A percentile compares a stretch with the other conserved stretches of the same genome.
phyloP scores from a whole-genome alignment of 2,113 vertebrate genomes.

The Oncorhynchus keta region DNA sequence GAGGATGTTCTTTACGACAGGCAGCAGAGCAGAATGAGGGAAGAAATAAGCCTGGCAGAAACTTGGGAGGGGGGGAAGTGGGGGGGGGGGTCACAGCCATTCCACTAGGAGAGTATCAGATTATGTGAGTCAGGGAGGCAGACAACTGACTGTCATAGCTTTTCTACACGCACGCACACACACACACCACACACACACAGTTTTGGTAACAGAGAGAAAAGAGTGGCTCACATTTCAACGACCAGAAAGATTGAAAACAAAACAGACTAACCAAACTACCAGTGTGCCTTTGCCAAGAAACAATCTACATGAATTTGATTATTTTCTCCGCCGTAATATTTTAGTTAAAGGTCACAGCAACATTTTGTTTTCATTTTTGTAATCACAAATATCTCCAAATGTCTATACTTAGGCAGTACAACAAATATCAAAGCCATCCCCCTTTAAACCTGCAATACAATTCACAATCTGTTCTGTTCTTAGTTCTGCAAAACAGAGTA shows the following conservation, averaged over 20 bases:
- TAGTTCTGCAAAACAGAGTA: conserved; percentile 19
- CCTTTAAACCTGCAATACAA: conserved; percentile 15
- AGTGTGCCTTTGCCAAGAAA: conserved; percentile 36
- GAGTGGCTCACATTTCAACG: conserved; percentile 36
- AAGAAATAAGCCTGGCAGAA: conserved; percentile 10
- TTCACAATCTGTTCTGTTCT: conserved; percentile 16
- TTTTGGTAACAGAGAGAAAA: conserved; percentile 5
- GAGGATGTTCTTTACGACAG: conserved; percentile 4
- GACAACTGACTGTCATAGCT: conserved; percentile 47
- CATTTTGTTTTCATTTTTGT: conserved; percentile 50
- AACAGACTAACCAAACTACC: conserved; percentile 50
- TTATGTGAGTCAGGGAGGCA: conserved; percentile 50
- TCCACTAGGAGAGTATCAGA: conserved; percentile 40
- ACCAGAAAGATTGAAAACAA: conserved; percentile 41
- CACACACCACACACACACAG: conserved; percentile 1
- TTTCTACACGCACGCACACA: conserved; percentile 10
- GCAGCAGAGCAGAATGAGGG: conserved; percentile 1
- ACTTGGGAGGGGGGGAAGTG: conserved; percentile 1
- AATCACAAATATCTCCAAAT: conserved; percentile 32
- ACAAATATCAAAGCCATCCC: conserved; percentile 34
- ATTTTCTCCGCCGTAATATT: conserved; percentile 25
- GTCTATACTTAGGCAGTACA: background rate
- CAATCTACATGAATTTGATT: conserved; percentile 44
- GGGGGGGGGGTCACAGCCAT: conserved; percentile 28
- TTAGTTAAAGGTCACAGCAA: conserved; percentile 50